Percentiles rank a stretch among this genome's conserved stretches.
Evolutionary conservation across 2,888 invertebrate genomes (phyloP).

Genomic region (Tachina fera): DNA sequence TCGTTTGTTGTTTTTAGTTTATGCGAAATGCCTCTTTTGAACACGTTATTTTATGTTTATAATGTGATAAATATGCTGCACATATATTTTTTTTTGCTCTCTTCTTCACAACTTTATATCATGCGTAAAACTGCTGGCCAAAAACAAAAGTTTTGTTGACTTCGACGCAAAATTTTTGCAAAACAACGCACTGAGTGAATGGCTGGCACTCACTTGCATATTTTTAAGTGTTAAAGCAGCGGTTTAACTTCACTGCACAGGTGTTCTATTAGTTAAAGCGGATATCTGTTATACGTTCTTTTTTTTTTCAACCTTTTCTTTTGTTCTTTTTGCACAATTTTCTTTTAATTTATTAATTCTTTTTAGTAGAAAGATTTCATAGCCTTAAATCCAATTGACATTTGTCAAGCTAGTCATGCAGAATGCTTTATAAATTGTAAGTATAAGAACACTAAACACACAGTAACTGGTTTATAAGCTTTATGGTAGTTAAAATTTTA

Average conservation of each 20-base stretch:
- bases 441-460: not conserved
- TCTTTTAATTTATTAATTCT: conserved; percentile 48
- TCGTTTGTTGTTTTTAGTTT: conserved; percentile 53
- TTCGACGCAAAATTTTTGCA: conserved; percentile 13
- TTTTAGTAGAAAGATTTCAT: not conserved
- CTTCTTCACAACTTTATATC: not conserved
- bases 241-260: conserved; percentile 58
- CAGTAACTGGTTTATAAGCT: conserved; percentile 22
- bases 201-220: not conserved
- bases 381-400: conserved; percentile 65
- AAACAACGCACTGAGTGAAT: not conserved
- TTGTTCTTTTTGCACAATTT: conserved; percentile 30
- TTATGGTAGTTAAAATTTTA: not conserved
- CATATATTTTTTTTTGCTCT: conserved; percentile 13
- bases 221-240: not conserved
- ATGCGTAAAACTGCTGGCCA: conserved; percentile 33
- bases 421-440: conserved; percentile 32
- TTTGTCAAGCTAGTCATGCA: conserved; percentile 62
- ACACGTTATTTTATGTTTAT: conserved; percentile 26
- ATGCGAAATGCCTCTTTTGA: conserved; percentile 6
- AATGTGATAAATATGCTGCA: conserved; percentile 16
- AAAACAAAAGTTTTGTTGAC: conserved; percentile 20
- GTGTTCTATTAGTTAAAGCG: conserved; percentile 33
- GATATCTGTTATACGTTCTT: conserved; percentile 12
- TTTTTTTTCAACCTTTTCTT: not conserved